phyloP scores from a whole-genome alignment of 2,113 vertebrate species.

The Lanius collurio region DNA sequence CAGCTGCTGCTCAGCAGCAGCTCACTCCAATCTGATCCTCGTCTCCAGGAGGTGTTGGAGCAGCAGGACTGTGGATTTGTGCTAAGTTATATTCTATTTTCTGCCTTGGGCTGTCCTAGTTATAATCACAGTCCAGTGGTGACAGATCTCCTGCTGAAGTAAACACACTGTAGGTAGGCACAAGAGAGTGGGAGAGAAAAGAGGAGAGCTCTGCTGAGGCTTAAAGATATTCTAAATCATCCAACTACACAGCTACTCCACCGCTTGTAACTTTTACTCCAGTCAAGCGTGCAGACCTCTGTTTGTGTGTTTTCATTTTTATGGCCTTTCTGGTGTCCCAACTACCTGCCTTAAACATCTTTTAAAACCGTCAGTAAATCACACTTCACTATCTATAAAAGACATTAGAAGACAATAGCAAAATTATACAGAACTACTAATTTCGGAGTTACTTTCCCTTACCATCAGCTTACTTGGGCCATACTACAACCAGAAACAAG shows the following conservation, averaged over 20 bases:
- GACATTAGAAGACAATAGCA: neutral
- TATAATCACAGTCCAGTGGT: neutral
- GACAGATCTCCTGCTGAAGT: neutral
- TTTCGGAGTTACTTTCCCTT: neutral
- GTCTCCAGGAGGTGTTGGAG: neutral
- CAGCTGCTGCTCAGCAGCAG: neutral
- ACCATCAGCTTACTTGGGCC: neutral
- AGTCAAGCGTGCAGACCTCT: conserved; percentile 23
- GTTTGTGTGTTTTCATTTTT: conserved; percentile 14
- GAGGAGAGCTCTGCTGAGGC: neutral
- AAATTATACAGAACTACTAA: neutral
- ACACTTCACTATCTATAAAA: neutral
- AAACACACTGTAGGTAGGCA: neutral
- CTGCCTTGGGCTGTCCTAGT: neutral
- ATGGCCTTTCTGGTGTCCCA: conserved; percentile 13
- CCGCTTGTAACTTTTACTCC: conserved; percentile 28
- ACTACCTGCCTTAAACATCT: conserved; percentile 19
- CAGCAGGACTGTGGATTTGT: neutral
- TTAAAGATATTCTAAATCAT: conserved; percentile 47
- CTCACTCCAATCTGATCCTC: neutral
- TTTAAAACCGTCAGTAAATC: conserved; percentile 29
- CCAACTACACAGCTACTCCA: neutral
- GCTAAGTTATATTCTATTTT: conserved; percentile 3
- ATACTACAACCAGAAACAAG: neutral
- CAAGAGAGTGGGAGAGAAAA: neutral